Percentiles rank a stretch among this genome's conserved stretches.
phyloP scores from a whole-genome alignment of 2,113 vertebrate genomes.

The Epinephelus lanceolatus region DNA sequence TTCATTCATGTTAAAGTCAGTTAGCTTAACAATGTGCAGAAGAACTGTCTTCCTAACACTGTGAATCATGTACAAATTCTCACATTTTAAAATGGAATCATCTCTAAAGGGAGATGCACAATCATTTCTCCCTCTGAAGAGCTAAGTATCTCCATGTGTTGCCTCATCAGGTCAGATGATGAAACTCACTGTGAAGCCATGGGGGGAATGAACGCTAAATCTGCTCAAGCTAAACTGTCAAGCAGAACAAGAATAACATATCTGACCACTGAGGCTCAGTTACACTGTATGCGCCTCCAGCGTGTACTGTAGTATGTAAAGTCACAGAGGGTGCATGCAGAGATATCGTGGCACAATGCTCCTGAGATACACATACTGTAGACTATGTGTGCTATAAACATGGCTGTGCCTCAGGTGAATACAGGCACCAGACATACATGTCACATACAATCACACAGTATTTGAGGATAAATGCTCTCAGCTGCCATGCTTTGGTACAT shows the following conservation, averaged over 20 bases:
- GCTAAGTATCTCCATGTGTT: background rate
- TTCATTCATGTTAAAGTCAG: background rate
- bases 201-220: background rate
- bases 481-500: background rate
- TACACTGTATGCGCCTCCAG: background rate
- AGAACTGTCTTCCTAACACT: background rate
- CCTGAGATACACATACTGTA: background rate
- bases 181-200: background rate
- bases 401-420: background rate
- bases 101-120: background rate
- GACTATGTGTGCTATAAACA: background rate
- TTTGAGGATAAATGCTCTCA: background rate
- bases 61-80: background rate
- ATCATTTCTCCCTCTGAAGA: background rate
- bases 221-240: background rate
- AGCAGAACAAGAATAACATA: background rate
- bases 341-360: background rate
- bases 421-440: conserved; percentile 21
- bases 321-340: background rate
- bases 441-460: background rate
- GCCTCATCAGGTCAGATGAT: conserved; percentile 17
- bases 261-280: background rate
- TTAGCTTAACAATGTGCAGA: background rate
- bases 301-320: background rate
- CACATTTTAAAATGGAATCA: background rate